Percentiles rank a stretch among this genome's conserved stretches.
Evolutionary conservation across 1,140 invertebrate species (phyloP).

Genomic region (Tetranychus cinnabarinus): DNA sequence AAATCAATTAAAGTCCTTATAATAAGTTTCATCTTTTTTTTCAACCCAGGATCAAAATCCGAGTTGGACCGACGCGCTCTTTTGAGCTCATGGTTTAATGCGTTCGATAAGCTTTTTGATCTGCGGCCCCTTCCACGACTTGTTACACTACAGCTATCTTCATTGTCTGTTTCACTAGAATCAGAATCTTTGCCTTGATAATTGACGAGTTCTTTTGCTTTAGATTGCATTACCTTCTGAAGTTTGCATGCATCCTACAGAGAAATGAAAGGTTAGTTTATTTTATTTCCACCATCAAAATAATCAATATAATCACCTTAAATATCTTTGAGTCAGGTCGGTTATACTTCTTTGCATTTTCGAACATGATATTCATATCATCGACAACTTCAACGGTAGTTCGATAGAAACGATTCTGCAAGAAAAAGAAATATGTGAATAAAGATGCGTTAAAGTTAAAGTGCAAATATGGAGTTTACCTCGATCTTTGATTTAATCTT

Average conservation of each 20-base stretch:
- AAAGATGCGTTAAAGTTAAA: neutral
- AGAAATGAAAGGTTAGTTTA: neutral
- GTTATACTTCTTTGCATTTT: conserved; percentile 90
- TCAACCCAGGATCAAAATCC: conserved; percentile 16
- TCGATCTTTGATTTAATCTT: conserved; percentile 79
- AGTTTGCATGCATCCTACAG: conserved; percentile 3
- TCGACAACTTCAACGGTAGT: conserved; percentile 68
- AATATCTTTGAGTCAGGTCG: conserved; percentile 61
- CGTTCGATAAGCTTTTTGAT: conserved; percentile 36
- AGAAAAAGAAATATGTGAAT: conserved; percentile 14
- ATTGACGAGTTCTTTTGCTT: conserved; percentile 1
- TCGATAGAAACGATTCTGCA: conserved; percentile 48
- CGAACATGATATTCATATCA: conserved; percentile 93
- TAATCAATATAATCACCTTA: conserved; percentile 28
- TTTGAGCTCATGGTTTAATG: conserved; percentile 19
- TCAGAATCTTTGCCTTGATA: neutral
- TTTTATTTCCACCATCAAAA: neutral
- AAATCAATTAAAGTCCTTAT: conserved; percentile 26
- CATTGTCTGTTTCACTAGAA: neutral
- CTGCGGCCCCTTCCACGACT: neutral
- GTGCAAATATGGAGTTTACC: conserved; percentile 21
- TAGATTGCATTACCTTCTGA: conserved; percentile 2
- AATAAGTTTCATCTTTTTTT: conserved; percentile 19
- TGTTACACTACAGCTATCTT: conserved; percentile 3
- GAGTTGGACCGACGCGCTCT: conserved; percentile 3